Percentiles rank a stretch among this genome's conserved stretches.
These are phyloP conservation scores for Phodopus roborovskii DNA, from an alignment of 2,113 vertebrate genomes.

Conservation along the genomic window DNA sequence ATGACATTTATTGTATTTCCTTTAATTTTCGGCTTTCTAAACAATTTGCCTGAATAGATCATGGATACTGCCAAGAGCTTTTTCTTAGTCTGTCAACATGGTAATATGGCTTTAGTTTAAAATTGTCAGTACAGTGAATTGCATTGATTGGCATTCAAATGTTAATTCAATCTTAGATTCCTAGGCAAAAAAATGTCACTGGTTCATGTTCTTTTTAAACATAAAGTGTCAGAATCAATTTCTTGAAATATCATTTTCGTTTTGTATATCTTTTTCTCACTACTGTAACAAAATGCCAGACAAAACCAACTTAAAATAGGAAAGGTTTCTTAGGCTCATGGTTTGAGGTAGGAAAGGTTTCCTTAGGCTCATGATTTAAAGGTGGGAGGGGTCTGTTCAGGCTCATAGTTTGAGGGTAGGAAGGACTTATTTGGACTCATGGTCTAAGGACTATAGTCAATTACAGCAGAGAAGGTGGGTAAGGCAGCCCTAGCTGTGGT, in stretches of 20 bases:
- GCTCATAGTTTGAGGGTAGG: background rate
- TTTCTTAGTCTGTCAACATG: background rate
- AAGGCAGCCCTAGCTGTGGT: background rate
- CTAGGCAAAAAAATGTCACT: background rate
- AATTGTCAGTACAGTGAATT: background rate
- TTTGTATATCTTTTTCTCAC: background rate
- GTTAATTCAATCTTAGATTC: background rate
- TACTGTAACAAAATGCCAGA: background rate
- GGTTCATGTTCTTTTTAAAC: background rate
- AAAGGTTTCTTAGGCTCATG: background rate
- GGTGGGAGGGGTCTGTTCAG: background rate
- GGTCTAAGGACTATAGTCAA: background rate
- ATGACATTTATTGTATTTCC: background rate
- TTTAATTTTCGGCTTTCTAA: background rate
- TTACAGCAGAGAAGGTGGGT: background rate
- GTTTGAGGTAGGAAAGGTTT: background rate
- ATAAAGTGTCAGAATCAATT: background rate
- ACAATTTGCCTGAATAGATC: background rate
- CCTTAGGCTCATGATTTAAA: background rate
- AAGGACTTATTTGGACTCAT: background rate
- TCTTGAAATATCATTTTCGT: background rate
- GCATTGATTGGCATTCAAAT: background rate
- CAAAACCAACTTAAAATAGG: background rate
- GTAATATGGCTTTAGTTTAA: background rate
- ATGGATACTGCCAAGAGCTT: background rate